These are phyloP conservation scores for Chrysolina oricalcia DNA, from an alignment of 2,888 invertebrate genomes.

Conservation along the genomic window DNA sequence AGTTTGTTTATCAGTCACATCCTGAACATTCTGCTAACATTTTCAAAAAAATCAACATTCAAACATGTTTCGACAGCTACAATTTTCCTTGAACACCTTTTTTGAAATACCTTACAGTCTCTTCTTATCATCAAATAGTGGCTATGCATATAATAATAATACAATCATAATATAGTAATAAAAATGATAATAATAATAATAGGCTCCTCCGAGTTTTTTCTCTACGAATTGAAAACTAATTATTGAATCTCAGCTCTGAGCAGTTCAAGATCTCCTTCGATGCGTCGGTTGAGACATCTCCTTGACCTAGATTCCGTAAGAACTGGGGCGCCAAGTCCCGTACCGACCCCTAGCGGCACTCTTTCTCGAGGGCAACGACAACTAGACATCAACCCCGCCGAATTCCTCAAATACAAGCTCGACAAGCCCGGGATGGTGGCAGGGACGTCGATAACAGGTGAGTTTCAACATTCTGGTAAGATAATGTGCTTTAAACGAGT, in stretches of 20 bases:
- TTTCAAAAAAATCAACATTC: too few species aligned
- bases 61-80: too few species aligned
- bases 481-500: neutral
- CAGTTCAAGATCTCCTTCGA: constrained; percentile 80
- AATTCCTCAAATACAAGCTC: constrained; percentile 93
- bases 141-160: too few species aligned
- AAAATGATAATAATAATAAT: too few species aligned
- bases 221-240: neutral
- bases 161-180: too few species aligned
- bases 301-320: constrained; percentile 79
- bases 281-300: constrained; percentile 86
- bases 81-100: too few species aligned
- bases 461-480: constrained; percentile 24
- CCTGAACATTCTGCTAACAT: too few species aligned
- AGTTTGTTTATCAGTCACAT: too few species aligned
- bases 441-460: constrained; percentile 67
- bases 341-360: constrained; percentile 85
- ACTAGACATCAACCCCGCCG: constrained; percentile 93
- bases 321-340: constrained; percentile 79
- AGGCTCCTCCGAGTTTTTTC: too few species aligned
- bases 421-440: constrained; percentile 79
- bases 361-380: constrained; percentile 83
- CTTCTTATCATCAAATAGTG: too few species aligned
- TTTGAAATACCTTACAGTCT: neutral
- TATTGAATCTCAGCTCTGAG: constrained; percentile 64